Percentiles rank a stretch among this genome's conserved stretches.
Evolutionary conservation across 1,140 invertebrate genomes (phyloP).

Genomic region (Nasonia vitripennis): DNA sequence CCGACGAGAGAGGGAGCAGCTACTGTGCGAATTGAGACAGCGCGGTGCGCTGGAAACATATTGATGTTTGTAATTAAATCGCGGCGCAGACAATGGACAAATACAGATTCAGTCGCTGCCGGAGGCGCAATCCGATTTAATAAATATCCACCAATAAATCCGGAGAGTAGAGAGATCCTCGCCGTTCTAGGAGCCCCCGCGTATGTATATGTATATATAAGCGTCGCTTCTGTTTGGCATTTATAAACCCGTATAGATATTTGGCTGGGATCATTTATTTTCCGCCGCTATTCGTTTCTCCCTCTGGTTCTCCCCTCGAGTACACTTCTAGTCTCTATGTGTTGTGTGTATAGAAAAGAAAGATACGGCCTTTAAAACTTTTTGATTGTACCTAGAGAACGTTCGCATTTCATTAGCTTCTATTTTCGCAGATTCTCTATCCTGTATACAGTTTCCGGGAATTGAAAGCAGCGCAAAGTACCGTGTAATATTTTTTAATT

Average conservation of each 20-base stretch:
- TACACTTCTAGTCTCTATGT: not conserved
- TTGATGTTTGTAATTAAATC: slow-evolving; percentile 72
- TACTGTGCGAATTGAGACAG: slow-evolving; percentile 6
- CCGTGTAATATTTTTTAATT: not conserved
- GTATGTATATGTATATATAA: not conserved
- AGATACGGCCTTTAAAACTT: not conserved
- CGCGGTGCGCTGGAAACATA: slow-evolving; percentile 58
- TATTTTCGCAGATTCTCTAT: slow-evolving; percentile 43
- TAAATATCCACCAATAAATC: slow-evolving; percentile 69
- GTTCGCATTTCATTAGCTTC: slow-evolving; percentile 70
- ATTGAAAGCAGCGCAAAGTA: not conserved
- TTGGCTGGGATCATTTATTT: slow-evolving; percentile 57
- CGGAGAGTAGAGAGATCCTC: not conserved
- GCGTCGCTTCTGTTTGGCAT: slow-evolving; percentile 17
- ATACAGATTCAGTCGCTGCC: slow-evolving; percentile 63
- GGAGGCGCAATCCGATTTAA: slow-evolving; percentile 63
- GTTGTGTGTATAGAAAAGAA: too few species aligned
- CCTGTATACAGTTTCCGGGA: not conserved
- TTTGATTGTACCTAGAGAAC: slow-evolving; percentile 49
- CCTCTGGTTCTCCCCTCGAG: slow-evolving; percentile 55
- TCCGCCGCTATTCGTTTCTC: slow-evolving; percentile 59
- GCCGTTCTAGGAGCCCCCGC: not conserved
- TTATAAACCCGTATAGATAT: slow-evolving; percentile 60
- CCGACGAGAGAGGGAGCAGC: slow-evolving; percentile 20
- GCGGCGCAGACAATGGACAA: slow-evolving; percentile 68